phyloP scores from a whole-genome alignment of 1,140 invertebrate species.

The Brachionus koreanus region DNA sequence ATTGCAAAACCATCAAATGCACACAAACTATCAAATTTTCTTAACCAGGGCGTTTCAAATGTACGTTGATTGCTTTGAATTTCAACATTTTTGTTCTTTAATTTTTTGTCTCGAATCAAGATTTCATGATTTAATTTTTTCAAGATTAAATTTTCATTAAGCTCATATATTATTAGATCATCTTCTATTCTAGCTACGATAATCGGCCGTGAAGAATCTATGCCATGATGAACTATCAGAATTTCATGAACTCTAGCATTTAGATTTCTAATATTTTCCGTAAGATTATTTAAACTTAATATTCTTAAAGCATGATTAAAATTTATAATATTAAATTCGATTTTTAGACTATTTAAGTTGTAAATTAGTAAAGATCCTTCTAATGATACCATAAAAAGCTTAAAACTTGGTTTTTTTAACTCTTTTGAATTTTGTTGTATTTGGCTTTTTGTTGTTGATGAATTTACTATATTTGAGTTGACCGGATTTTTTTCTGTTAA shows the following conservation, averaged over 20 bases:
- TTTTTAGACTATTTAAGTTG: neutral
- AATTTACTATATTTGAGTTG: neutral
- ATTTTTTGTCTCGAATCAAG: neutral
- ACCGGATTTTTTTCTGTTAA: neutral
- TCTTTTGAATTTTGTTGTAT: neutral
- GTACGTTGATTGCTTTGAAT: neutral
- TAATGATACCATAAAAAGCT: neutral
- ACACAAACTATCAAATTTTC: constrained; percentile 16
- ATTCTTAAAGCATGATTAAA: neutral
- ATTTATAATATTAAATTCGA: neutral
- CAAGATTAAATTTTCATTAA: neutral
- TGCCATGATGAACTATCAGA: neutral
- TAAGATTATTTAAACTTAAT: neutral
- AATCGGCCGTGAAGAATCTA: neutral
- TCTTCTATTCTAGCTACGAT: constrained; percentile 12
- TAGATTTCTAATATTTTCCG: neutral
- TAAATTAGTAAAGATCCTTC: neutral
- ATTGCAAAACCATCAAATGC: neutral
- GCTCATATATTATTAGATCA: constrained; percentile 26
- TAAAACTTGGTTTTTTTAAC: neutral
- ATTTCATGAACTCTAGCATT: neutral
- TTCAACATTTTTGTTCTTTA: neutral
- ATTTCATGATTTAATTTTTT: constrained; percentile 39
- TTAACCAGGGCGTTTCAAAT: neutral
- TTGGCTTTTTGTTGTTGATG: neutral